These are phyloP conservation scores for Microchrysa polita DNA, from an alignment of 2,888 invertebrate species.

Conservation along the genomic window DNA sequence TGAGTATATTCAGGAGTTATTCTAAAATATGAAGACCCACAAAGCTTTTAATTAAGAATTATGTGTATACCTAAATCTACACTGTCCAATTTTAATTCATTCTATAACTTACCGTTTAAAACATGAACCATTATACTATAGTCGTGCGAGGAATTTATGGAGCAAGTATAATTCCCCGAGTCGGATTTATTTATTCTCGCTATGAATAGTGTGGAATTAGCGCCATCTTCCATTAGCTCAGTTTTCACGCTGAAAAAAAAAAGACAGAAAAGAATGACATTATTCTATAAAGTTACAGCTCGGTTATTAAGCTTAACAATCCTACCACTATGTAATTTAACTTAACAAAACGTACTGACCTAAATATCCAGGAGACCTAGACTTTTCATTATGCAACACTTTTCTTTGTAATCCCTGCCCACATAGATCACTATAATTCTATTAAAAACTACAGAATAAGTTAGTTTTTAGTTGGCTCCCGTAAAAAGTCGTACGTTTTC, in stretches of 20 bases:
- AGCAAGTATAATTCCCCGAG: slow-evolving; percentile 68
- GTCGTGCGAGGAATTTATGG: slow-evolving; percentile 65
- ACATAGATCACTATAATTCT: slow-evolving; percentile 39
- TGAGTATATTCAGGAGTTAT: no score
- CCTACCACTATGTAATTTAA: slow-evolving; percentile 1
- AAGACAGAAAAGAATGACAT: not conserved
- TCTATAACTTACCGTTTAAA: slow-evolving; percentile 66
- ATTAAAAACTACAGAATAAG: slow-evolving; percentile 25
- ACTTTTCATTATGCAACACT: slow-evolving; percentile 5
- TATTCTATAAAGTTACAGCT: slow-evolving; percentile 21
- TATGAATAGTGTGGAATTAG: slow-evolving; percentile 66
- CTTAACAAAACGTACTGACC: slow-evolving; percentile 27
- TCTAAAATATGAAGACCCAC: no score
- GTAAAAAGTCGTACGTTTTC: not conserved
- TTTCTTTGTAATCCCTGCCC: slow-evolving; percentile 16
- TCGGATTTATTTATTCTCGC: slow-evolving; percentile 67
- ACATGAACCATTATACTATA: slow-evolving; percentile 67
- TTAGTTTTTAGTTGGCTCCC: slow-evolving; percentile 6
- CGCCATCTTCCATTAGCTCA: slow-evolving; percentile 67
- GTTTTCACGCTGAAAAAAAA: slow-evolving; percentile 64
- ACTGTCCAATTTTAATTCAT: not conserved
- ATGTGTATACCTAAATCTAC: no score
- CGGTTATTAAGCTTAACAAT: slow-evolving; percentile 32
- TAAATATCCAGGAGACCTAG: slow-evolving; percentile 24
- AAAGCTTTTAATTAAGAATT: no score